Evolutionary conservation across 1,140 invertebrate species (phyloP), one percentile per base, ranked within the genome.

Genomic region (Diploscapter pachys): DNA sequence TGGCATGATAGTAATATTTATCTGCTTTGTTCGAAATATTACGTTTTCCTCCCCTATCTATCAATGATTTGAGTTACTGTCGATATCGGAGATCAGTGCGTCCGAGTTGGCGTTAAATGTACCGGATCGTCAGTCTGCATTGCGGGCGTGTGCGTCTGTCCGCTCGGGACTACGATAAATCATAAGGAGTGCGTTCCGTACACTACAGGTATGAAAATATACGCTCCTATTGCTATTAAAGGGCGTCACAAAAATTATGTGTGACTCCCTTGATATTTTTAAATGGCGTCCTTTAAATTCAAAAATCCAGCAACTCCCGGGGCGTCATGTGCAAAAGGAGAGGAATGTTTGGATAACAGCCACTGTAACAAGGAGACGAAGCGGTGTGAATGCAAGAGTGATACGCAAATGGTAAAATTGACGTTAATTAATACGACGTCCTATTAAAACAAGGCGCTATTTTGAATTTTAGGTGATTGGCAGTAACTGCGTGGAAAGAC

Each of bases 131-230:
- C 75, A 3, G 61, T 78, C 52, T 78, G 77, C 61, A 71, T 72
- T 9, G 70, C 69, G 31, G 77, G 77, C 52, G 67, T 66, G 5
- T 78, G 77, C 65, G 70, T 72, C 5, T 78, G 77, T 63, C 75
- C 75, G 56, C 69, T 77, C 6, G 77, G 77, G 54, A 63, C 59
- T 52, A 71, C 69, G 11, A 62, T 71, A 31, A 66, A 54, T 6
- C 52, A 76, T 11, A 63, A 63, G 61, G 63, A 55, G 2, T 76
- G 75, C 54, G 56, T 72, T 6, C 63, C 71, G 9, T 57, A 64
- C 48, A 51, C 57, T 11, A 73, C 69, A 57, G 75, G 75, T 76
- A 59, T 61, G 54, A 9, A 4, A 4, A 11, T 68, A 31, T 11
- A 31, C 57, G 31, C 9, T 31, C 9, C 63, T 64, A 64, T 8